Evolutionary conservation across 1,140 invertebrate species (phyloP).

Genomic region (Lasioglossum albipes): DNA sequence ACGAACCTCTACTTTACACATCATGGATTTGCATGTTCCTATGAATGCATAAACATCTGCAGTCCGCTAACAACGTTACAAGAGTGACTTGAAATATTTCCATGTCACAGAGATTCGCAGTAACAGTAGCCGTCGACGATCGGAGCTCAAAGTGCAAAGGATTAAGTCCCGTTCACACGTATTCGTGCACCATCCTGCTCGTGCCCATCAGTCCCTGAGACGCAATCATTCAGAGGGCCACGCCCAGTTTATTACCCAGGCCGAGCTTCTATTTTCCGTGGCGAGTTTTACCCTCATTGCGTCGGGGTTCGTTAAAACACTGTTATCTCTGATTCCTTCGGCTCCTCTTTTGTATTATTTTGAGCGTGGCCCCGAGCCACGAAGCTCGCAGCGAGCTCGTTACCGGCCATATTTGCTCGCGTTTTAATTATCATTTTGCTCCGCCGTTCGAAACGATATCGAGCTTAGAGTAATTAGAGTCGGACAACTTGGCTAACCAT

Average conservation of each 20-base stretch:
- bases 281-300: constrained; percentile 39
- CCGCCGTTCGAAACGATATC: not conserved
- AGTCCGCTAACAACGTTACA: no score
- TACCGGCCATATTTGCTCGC: not conserved
- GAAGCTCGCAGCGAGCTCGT: constrained; percentile 1
- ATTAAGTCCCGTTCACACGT: not conserved
- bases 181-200: constrained; percentile 8
- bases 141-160: constrained; percentile 8
- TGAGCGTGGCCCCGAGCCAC: not conserved
- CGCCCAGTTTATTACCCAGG: constrained; percentile 44
- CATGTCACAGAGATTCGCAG: not conserved
- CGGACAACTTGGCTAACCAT: constrained; percentile 9
- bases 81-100: no score
- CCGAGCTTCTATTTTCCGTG: constrained; percentile 35
- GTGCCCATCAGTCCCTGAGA: constrained; percentile 21
- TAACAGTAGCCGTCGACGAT: not conserved
- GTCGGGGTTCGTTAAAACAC: constrained; percentile 32
- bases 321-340: constrained; percentile 19
- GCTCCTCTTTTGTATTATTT: constrained; percentile 12
- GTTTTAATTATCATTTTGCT: constrained; percentile 27
- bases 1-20: no score
- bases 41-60: no score
- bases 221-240: constrained; percentile 46
- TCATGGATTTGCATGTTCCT: no score
- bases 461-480: constrained; percentile 13